A percentile compares a stretch with the other conserved stretches of the same genome.
phyloP scores from a whole-genome alignment of 35 echinoderm and acorn worm species.

The Ophioderma brevispina region DNA sequence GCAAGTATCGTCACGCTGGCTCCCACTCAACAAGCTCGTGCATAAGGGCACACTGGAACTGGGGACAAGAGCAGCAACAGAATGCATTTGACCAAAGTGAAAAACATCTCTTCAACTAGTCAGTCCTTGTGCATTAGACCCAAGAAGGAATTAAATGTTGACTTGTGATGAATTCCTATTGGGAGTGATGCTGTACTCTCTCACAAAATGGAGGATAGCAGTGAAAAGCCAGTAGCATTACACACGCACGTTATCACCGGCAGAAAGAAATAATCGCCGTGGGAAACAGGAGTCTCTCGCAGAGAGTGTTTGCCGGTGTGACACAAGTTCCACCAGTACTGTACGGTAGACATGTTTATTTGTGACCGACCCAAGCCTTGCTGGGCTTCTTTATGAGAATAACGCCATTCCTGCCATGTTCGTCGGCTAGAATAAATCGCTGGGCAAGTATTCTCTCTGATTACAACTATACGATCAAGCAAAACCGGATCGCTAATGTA shows the following conservation, averaged over 20 bases:
- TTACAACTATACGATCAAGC: neutral
- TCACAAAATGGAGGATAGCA: neutral
- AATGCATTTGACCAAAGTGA: constrained; percentile 32
- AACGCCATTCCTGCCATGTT: neutral
- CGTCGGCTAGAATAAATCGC: neutral
- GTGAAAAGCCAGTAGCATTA: constrained; percentile 50
- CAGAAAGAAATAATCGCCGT: constrained; percentile 73
- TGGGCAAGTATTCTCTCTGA: neutral
- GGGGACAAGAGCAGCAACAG: constrained; percentile 18
- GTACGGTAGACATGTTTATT: constrained; percentile 47
- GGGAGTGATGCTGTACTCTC: constrained; percentile 63
- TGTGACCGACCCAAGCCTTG: constrained; percentile 72
- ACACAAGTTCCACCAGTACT: constrained; percentile 72
- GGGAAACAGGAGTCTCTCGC: constrained; percentile 62
- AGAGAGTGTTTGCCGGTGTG: constrained; percentile 58
- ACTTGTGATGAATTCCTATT: constrained; percentile 54
- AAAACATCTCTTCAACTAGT: constrained; percentile 26
- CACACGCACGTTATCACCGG: constrained; percentile 28
- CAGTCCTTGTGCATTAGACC: constrained; percentile 38
- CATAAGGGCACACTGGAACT: constrained; percentile 3
- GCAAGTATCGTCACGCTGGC: constrained; percentile 26
- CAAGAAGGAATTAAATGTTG: constrained; percentile 39
- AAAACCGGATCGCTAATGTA: neutral
- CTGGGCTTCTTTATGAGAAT: constrained; percentile 27
- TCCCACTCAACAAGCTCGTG: constrained; percentile 21